Base-by-base conservation (phyloP, 2,888 invertebrate species). In the Andrena chrysosceles region DNA sequence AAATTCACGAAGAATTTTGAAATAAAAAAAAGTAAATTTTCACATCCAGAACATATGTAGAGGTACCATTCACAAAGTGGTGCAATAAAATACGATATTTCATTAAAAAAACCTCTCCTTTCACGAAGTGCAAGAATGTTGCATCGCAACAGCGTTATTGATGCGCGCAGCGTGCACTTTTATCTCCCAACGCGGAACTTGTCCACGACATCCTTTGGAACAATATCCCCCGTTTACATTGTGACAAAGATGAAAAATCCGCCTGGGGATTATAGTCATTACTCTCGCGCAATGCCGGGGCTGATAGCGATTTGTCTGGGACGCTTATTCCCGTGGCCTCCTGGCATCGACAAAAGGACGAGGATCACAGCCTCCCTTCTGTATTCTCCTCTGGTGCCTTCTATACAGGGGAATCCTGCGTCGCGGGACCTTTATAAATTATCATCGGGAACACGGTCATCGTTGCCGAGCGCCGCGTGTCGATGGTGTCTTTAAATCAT, bases 241-340 rank as follows among this genome's bases (percentile, higher is more conserved):
- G 77, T 77, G 74, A 78, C 67, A 74, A 77, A 79, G 81, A 78
- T 64, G 78, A 82, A 83, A 79, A 79, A 83, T 77, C 75, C 48
- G 48, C 10, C 62, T 23, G 3, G 16, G 75, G 85, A 85, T 85
- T 77, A 85, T 63, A 35, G 75, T 67, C 75, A 77, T 85, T 85
- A 85, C 80, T 76, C 83, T 62, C 72, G 71, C 56, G 71, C 56
- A 33, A 62, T 60, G 77, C 49, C 48, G 49, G 52, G 56, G 56
- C 74, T 59, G 85, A 85, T 85, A 76, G 77, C 83, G 85, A 85
- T 85, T 85, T 85, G 85, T 85, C 80, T 42, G 77, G 59, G 75
- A 72, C 66, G 48, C 77, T 70, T 71, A 72, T 85, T 73, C 79
- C 70, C 75, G 20, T 42, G 85, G 81, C 63, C 73, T 63, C 49